Base-by-base conservation (phyloP, 2,113 vertebrate genomes). In the Channa argus region DNA sequence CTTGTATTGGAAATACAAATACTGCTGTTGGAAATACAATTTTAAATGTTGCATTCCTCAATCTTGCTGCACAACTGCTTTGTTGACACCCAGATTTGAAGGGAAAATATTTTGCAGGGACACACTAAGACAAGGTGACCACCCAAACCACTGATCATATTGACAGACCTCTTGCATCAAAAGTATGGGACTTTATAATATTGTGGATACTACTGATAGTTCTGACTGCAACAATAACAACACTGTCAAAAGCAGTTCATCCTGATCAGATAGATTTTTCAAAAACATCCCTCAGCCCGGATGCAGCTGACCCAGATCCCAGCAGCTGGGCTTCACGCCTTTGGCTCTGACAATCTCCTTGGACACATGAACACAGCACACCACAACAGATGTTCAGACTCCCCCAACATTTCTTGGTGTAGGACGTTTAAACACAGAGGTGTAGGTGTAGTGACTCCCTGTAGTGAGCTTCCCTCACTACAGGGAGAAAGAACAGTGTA, bases 311-410 rank as follows among this genome's bases (percentile, higher is more conserved):
- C 81, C 63, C 72, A 79, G 38, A 80, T 73, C 55, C 53, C 37
- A 86, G 79, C 87, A 91, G 84, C 91, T 90, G 90, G 75, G 67
- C 47, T 82, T 46, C 60, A 24, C 61, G 88, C 88, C 79, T 82
- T 55, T 80, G 89, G 86, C 82, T 80, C 76, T 43, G 14, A 75
- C 64, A 43, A 62, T 73, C 82, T 87, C 84, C 65, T 63, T 77
- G 79, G 79, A 87, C 71, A 37, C 71, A 68, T 41, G 81, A 79
- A 64, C 70, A 58, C 66, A 73, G 8, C 61, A 12, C 77, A 82
- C 43, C 76, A 82, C 78, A 87, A 64, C 89, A 91, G 90, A 91
- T 91, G 88, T 90, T 87, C 72, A 68, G 37, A 63, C 70, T 74
- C 85, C 76, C 80, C 70, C 74, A 86, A 79, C 79, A 74, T 41